Base-by-base conservation (phyloP, 2,113 vertebrate genomes). In the Variabilichromis moorii region DNA sequence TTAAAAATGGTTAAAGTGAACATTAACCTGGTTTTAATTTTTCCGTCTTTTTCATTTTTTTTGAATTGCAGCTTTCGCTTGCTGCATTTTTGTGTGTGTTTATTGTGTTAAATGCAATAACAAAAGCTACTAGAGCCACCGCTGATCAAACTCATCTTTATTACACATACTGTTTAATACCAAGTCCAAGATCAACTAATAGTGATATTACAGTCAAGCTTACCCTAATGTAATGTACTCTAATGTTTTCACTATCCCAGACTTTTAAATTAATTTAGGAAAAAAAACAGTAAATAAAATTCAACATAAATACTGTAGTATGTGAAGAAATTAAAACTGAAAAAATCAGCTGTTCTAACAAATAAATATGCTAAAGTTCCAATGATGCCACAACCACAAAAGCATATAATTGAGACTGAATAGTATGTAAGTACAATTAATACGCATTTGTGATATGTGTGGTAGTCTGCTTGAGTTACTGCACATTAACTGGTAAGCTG, bases 211-310 rank as follows among this genome's bases (percentile, higher is more conserved):
- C 8, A 80, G 19, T 83, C 7, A 80, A n/a, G 5, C 78, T 86
- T 80, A 86, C 82, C 83, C 55, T 88, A 26, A 19, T 11, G 37
- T n/a, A 61, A 83, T 80, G 53, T 21, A 82, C 31, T 12, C 61
- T 37, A 66, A 66, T 37, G 61, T 66, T 66, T 57, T 88, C 3
- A 84, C 21, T 10, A 89, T 82, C 8, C 40, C 50, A 88, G 81
- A 86, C 42, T 71, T 80, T 12, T 17, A 51, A 63, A 9, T 47
- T 71, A 37, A 73, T n/a, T 78, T 55, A n/a, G 51, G 31, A 76
- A 83, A 54, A 57, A 28, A 68, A 90, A 88, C 59, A 93, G 84
- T 86, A 71, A 92, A 90, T 85, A 87, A 83, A 90, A 73, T 89
- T 53, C 88, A 92, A 88, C 19, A 68, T 76, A 35, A 13, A 79